phyloP scores from a whole-genome alignment of 2,113 vertebrate genomes.

The Opisthocomus hoazin region DNA sequence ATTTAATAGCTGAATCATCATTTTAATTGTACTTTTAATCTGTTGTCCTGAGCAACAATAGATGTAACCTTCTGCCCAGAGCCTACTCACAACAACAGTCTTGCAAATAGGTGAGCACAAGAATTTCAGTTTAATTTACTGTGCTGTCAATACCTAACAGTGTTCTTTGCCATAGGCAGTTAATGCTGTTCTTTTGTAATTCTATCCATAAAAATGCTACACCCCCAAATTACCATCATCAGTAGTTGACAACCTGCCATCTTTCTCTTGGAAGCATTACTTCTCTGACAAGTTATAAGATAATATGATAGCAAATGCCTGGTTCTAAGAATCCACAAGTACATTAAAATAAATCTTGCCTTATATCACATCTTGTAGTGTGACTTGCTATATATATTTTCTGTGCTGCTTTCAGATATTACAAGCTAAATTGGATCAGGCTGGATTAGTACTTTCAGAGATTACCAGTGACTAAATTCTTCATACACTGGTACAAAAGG shows the following conservation, averaged over 20 bases:
- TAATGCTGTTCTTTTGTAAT: background rate
- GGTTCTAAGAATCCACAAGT: background rate
- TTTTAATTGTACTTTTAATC: background rate
- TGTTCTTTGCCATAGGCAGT: background rate
- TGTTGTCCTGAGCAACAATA: background rate
- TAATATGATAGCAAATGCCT: background rate
- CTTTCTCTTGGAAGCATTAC: background rate
- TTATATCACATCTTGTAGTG: background rate
- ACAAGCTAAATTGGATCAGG: background rate
- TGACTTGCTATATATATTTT: background rate
- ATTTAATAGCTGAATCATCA: background rate
- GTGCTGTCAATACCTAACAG: background rate
- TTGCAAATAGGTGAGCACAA: background rate
- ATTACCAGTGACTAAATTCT: background rate
- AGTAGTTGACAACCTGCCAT: background rate
- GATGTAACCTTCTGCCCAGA: background rate
- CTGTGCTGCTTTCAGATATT: background rate
- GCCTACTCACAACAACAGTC: background rate
- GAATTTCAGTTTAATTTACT: background rate
- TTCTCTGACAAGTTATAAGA: background rate
- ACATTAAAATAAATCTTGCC: conserved; percentile 9
- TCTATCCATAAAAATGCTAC: background rate
- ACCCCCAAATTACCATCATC: background rate
- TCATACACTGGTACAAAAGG: background rate
- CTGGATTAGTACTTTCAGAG: background rate